Evolutionary conservation across 2,888 invertebrate species (phyloP).

Genomic region (Cataglyphis cursor): DNA sequence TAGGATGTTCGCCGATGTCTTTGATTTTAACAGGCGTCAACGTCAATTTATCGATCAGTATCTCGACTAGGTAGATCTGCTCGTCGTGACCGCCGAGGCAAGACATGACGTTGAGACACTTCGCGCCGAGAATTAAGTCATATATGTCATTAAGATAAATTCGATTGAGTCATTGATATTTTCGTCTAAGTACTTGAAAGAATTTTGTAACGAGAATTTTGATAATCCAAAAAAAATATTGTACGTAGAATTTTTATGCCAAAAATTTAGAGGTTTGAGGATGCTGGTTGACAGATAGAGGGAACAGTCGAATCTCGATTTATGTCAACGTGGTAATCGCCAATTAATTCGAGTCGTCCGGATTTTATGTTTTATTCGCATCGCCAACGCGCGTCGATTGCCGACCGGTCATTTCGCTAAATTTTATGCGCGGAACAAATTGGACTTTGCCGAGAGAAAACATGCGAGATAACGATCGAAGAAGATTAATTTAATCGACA

Average conservation of each 20-base stretch:
- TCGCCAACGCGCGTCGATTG: neutral
- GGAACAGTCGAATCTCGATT: conserved; percentile 64
- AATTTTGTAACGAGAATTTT: conserved; percentile 10
- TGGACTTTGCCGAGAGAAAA: neutral
- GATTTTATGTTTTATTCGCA: neutral
- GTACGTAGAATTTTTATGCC: conserved; percentile 39
- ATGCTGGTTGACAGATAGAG: conserved; percentile 51
- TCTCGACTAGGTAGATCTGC: conserved; percentile 81
- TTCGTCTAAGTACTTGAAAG: neutral
- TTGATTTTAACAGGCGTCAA: conserved; percentile 78
- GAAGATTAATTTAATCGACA: conserved; percentile 21
- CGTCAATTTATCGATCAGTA: conserved; percentile 80
- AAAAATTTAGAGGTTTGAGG: conserved; percentile 54
- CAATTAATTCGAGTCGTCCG: conserved; percentile 9
- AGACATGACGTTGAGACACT: conserved; percentile 75
- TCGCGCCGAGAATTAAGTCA: neutral
- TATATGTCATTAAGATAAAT: conserved; percentile 21
- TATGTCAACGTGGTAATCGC: conserved; percentile 2
- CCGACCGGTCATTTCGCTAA: neutral
- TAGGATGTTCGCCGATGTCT: conserved; percentile 74
- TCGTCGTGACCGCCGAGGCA: conserved; percentile 83
- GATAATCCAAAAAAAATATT: neutral
- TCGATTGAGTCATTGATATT: neutral
- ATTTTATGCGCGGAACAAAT: conserved; percentile 25
- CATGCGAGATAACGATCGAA: conserved; percentile 11